Evolutionary conservation across 1,140 invertebrate species (phyloP), one percentile per base, ranked within the genome.

Genomic region (Drosophila setifemur): DNA sequence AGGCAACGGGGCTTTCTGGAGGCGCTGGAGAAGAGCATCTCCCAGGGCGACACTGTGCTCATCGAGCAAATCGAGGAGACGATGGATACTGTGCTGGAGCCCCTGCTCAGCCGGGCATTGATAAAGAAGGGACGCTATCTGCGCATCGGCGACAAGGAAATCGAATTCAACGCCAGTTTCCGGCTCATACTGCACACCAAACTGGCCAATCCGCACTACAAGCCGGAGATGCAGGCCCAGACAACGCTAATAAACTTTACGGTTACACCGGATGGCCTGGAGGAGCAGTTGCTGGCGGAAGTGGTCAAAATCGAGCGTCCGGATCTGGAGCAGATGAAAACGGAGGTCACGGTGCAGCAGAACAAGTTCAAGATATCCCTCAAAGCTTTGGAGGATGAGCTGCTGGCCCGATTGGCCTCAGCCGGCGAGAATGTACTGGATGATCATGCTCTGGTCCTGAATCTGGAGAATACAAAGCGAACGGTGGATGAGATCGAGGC

Each of bases 181-280:
- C 93, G 94, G n/a, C 91, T 98, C 0, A 96, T 98, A 61, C 89
- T 98, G 0, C 97, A 98, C 87, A 98, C 97, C 1, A 98, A 98
- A 91, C 89, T 98, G 44, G 96, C 96, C 4, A 98, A 98, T 92
- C 98, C 97, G 11, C 97, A 98, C 91, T 99, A 98, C 89, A 97
- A 98, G 89, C 97, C 97, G 2, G 98, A 99, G 92, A 97, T 98
- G 93, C 97, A 99, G 91, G 98, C 98, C 0, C 97, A 98, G 91
- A 97, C 96, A 11, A 98, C 97, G 4, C 91, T 98, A 3, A 98
- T 99, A 55, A 98, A 98, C 91, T 99, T 98, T 79, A 98, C 97
- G 12, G 97, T 99, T 0, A 99, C 98, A 0, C 94, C 94, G 81
- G 96, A 97, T 90, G 97, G 96, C 25, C 92, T 99, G 1, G 98